Evolutionary conservation across 1,140 invertebrate species (phyloP).

Genomic region (Steinernema feltiae): DNA sequence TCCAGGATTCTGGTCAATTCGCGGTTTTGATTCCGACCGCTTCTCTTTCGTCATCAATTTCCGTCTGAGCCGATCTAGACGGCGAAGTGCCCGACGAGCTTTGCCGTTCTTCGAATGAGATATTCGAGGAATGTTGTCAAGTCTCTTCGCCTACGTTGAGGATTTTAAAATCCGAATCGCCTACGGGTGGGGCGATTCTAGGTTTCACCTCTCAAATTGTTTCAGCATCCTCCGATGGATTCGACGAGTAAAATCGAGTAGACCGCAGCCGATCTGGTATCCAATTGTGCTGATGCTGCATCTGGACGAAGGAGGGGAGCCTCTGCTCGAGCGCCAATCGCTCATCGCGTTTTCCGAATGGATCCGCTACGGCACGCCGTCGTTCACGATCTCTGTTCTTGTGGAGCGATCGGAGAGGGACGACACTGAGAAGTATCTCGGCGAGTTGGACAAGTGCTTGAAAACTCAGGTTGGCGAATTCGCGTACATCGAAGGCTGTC

Average conservation of each 20-base stretch:
- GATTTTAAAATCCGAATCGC: background rate
- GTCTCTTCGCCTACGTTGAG: background rate
- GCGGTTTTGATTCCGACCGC: too few relatives aligned
- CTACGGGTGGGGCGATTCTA: background rate
- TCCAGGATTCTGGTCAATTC: too few relatives aligned
- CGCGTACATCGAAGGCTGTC: too few relatives aligned
- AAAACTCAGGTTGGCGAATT: background rate
- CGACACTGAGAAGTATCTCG: background rate
- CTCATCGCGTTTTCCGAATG: background rate
- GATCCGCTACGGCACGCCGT: background rate
- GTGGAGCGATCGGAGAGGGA: background rate
- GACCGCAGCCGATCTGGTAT: background rate
- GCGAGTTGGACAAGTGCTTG: background rate
- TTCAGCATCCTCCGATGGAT: background rate
- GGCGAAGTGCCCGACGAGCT: too few relatives aligned
- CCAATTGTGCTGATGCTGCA: slow-evolving; percentile 3
- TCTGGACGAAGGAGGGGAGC: background rate
- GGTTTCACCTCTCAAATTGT: background rate
- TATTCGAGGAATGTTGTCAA: background rate
- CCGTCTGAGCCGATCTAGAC: too few relatives aligned
- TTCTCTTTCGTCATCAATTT: too few relatives aligned
- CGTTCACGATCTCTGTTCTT: background rate
- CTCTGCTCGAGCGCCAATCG: background rate
- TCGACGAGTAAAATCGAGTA: background rate
- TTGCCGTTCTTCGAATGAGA: too few relatives aligned